Conservation (phyloP, 2,113 vertebrate species). For the Mugil cephalus region DNA sequence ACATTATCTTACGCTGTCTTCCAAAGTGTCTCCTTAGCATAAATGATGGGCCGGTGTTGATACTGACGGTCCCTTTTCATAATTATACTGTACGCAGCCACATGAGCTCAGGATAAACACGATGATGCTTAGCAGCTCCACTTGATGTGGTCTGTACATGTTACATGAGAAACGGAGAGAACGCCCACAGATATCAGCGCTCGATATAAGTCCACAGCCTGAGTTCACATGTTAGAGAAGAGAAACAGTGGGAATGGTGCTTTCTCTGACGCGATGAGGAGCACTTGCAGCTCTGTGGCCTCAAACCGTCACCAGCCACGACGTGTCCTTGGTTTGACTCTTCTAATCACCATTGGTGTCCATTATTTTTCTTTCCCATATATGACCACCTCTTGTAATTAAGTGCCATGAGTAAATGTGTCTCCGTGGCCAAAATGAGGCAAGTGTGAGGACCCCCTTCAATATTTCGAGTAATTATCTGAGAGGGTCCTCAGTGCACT, state of each 20-base stretch:
- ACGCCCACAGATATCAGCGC: neutral
- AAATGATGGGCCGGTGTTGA: slow-evolving; percentile 4
- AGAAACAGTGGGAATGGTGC: neutral
- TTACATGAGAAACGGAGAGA: neutral
- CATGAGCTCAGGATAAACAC: neutral
- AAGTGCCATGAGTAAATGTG: slow-evolving; percentile 38
- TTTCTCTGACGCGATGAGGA: slow-evolving; percentile 8
- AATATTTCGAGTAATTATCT: slow-evolving; percentile 41
- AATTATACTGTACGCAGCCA: neutral
- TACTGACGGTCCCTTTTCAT: neutral
- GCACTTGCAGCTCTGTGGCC: slow-evolving; percentile 16
- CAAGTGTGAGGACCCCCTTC: slow-evolving; percentile 1
- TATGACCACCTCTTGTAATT: slow-evolving; percentile 45
- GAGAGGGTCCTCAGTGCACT: slow-evolving; percentile 1
- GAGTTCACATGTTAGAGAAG: neutral
- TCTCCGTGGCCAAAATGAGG: slow-evolving; percentile 23
- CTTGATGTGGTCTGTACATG: neutral
- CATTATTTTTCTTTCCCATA: slow-evolving; percentile 52
- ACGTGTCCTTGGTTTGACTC: slow-evolving; percentile 68
- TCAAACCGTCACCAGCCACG: slow-evolving; percentile 34
- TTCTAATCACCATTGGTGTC: slow-evolving; percentile 45
- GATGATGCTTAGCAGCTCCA: neutral
- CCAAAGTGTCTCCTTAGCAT: neutral
- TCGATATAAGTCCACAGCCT: neutral
- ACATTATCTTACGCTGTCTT: neutral